phyloP scores from a whole-genome alignment of 2,888 invertebrate species.

The Lasioglossum marginatum region DNA sequence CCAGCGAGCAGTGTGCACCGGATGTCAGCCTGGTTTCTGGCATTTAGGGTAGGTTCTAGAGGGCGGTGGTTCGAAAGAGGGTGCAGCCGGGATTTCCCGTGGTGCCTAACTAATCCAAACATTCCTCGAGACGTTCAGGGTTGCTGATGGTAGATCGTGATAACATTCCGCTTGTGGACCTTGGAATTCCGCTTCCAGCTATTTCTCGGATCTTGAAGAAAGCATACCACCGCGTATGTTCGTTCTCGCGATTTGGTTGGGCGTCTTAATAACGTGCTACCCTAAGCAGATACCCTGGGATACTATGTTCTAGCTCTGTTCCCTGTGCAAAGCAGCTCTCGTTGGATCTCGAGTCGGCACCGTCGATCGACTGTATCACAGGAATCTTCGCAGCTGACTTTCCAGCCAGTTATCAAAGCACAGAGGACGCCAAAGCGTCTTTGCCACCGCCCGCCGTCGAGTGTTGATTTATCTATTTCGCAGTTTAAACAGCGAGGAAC shows the following conservation, averaged over 20 bases:
- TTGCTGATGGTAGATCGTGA: constrained; percentile 64
- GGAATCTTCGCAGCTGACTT: background rate
- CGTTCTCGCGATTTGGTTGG: constrained; percentile 32
- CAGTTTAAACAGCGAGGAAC: background rate
- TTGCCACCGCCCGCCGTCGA: background rate
- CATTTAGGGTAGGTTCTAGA: background rate
- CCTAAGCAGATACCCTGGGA: background rate
- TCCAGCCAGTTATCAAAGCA: background rate
- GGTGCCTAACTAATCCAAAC: constrained; percentile 71
- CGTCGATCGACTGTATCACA: background rate
- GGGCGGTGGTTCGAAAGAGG: background rate
- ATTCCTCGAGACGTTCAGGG: constrained; percentile 58
- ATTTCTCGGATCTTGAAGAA: constrained; percentile 54
- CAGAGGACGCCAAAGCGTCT: background rate
- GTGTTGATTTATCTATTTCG: constrained; percentile 9
- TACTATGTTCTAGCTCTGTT: background rate
- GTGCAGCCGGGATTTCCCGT: background rate
- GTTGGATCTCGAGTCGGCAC: background rate
- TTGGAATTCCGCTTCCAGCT: constrained; percentile 60
- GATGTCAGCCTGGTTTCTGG: background rate
- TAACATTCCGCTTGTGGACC: constrained; percentile 61
- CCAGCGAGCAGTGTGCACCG: background rate
- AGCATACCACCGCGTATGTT: constrained; percentile 40
- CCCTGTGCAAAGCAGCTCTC: background rate
- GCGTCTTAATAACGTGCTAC: constrained; percentile 57